phyloP scores from a whole-genome alignment of 2,888 invertebrate species.

The Erebia aethiops region DNA sequence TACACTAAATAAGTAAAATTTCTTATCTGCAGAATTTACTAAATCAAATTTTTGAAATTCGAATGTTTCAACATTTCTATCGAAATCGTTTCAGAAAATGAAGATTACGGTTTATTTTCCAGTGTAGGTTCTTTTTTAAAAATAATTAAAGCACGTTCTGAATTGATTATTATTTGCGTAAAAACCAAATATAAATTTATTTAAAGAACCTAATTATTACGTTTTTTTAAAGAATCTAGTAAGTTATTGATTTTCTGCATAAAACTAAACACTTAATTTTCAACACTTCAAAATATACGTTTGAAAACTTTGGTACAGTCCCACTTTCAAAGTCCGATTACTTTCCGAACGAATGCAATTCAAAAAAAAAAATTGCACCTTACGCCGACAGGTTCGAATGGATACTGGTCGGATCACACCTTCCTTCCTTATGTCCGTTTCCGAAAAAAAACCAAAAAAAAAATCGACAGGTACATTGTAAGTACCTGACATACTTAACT shows the following conservation, averaged over 20 bases:
- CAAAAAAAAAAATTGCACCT: conserved; percentile 63
- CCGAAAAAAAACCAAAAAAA: conserved; percentile 59
- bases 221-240: too few species aligned
- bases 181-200: too few species aligned
- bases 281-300: neutral
- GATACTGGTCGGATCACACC: conserved; percentile 66
- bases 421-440: conserved; percentile 71
- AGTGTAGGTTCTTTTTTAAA: too few species aligned
- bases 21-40: conserved; percentile 6
- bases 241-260: too few species aligned
- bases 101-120: neutral
- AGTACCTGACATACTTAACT: too few species aligned
- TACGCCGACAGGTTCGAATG: conserved; percentile 70
- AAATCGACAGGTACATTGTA: conserved; percentile 61
- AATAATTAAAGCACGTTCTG: too few species aligned
- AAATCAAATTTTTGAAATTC: conserved; percentile 2
- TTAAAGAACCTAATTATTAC: too few species aligned
- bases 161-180: too few species aligned
- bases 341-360: conserved; percentile 3
- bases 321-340: neutral
- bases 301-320: neutral
- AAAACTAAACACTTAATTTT: too few species aligned
- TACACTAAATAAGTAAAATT: neutral
- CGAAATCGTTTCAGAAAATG: conserved; percentile 2
- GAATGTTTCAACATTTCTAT: neutral